Evolutionary conservation across 2,797 vertebrate species (phyloP), one percentile per base, ranked within the genome.

Genomic region (Chelon auratus): DNA sequence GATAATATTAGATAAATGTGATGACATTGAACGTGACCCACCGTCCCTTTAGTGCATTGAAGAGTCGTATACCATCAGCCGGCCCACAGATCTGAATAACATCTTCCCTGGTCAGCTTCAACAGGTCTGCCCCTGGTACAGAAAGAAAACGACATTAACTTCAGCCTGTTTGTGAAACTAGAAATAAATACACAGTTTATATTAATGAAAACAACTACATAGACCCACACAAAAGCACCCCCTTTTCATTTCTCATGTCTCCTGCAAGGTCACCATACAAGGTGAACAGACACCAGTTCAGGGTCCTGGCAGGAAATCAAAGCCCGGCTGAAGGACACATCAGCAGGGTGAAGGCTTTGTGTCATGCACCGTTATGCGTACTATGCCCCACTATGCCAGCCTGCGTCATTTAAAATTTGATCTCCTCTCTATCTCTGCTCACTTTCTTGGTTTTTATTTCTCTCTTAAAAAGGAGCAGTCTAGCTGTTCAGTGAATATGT

Each of bases 21-120:
- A 55, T 17, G 9, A 30, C 15, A 18, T 12, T 0, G 18, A 37
- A 20, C 13, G 45, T 14, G 37, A 93, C 96, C 20, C 81, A 98
- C 97, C 97, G 93, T 83, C 96, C 97, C 84, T 99, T 99, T 17
- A 99, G 92, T 0, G 97, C 96, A 59, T 99, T 99, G 88, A 97
- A 99, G 76, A 99, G 96, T 82, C 98, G 88, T 80, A 99, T 99
- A 52, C 98, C 98, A 36, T 99, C 98, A 2, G 98, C 97, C 7
- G 97, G 96, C 33, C 97, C 98, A 40, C 98, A 99, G 90, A 99
- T 99, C 91, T 99, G 98, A 88, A 99, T 98, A 39, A 99, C 96
- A 3, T 99, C 97, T 74, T 99, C 98, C 60, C 97, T 94, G 20
- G 97, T 98, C 82, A 99, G 92, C 92, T 98, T 99, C 91, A 99